These are phyloP conservation scores for Pelosia muscerda DNA, from an alignment of 2,888 invertebrate genomes.

Conservation along the genomic window DNA sequence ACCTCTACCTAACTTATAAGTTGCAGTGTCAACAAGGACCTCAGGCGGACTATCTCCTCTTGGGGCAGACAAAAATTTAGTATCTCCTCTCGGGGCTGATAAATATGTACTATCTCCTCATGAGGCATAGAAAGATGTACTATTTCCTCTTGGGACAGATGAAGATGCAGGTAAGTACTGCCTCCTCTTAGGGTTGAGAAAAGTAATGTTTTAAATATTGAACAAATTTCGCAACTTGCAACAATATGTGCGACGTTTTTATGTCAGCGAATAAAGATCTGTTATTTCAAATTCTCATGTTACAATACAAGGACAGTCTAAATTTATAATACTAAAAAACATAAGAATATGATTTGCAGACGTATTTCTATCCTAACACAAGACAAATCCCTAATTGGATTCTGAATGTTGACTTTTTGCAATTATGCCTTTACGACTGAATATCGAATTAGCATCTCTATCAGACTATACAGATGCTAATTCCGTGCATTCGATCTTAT, in stretches of 20 bases:
- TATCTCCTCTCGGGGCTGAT: too few species aligned
- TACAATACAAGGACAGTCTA: background rate
- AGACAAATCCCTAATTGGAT: too few species aligned
- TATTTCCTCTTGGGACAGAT: constrained; percentile 3
- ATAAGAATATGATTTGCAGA: background rate
- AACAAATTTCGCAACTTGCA: background rate
- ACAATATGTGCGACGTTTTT: background rate
- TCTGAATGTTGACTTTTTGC: background rate
- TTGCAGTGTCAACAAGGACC: constrained; percentile 70
- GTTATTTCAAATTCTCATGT: constrained; percentile 1
- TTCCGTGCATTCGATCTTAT: constrained; percentile 60
- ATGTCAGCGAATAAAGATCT: background rate
- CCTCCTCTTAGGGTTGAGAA: too few species aligned
- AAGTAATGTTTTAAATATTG: too few species aligned
- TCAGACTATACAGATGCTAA: constrained; percentile 55
- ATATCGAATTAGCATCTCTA: constrained; percentile 17
- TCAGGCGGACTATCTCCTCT: constrained; percentile 19
- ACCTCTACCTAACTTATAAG: constrained; percentile 64
- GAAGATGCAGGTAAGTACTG: background rate
- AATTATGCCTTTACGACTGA: constrained; percentile 6
- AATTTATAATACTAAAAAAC: background rate
- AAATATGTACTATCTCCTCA: too few species aligned
- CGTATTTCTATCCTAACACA: background rate
- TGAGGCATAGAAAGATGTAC: background rate
- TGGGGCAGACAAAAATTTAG: background rate